A percentile compares a stretch with the other conserved stretches of the same genome.
Evolutionary conservation across 2,888 invertebrate genomes (phyloP).

Genomic region (Clostera curtula): DNA sequence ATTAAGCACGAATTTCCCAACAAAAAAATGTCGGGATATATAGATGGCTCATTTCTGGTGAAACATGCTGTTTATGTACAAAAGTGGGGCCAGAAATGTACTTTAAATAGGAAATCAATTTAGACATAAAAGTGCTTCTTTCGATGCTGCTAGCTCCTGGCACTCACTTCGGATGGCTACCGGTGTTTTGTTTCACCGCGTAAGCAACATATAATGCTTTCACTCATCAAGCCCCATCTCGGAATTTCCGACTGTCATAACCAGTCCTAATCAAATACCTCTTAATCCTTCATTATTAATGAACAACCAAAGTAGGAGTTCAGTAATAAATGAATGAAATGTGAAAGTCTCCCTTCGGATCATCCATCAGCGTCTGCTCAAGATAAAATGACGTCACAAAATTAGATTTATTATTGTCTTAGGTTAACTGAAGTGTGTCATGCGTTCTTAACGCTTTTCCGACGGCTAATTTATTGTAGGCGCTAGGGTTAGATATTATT

Average conservation of each 20-base stretch:
- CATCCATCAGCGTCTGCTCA: constrained; percentile 49
- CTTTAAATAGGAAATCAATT: too few species aligned
- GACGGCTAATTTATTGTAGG: constrained; percentile 43
- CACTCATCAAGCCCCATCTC: too few species aligned
- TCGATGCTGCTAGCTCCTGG: too few species aligned
- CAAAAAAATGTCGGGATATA: too few species aligned
- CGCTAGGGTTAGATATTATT: constrained; percentile 5
- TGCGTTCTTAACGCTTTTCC: constrained; percentile 40
- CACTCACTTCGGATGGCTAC: too few species aligned
- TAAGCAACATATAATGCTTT: too few species aligned
- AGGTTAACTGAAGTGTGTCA: constrained; percentile 39
- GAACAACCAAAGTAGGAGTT: constrained; percentile 29
- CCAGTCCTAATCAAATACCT: constrained; percentile 7
- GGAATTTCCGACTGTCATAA: not conserved
- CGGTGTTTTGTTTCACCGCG: too few species aligned
- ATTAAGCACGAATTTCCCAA: too few species aligned
- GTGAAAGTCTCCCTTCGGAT: constrained; percentile 33
- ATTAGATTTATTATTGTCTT: constrained; percentile 55
- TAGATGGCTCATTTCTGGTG: too few species aligned
- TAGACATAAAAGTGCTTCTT: too few species aligned
- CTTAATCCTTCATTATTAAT: constrained; percentile 22
- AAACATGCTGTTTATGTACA: too few species aligned
- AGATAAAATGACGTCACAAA: constrained; percentile 31
- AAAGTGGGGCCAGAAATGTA: too few species aligned
- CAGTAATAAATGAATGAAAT: constrained; percentile 52